Percentiles rank a stretch among this genome's conserved stretches.
Conservation (phyloP, 2,888 invertebrate species). For the Acrobasis consociella region DNA sequence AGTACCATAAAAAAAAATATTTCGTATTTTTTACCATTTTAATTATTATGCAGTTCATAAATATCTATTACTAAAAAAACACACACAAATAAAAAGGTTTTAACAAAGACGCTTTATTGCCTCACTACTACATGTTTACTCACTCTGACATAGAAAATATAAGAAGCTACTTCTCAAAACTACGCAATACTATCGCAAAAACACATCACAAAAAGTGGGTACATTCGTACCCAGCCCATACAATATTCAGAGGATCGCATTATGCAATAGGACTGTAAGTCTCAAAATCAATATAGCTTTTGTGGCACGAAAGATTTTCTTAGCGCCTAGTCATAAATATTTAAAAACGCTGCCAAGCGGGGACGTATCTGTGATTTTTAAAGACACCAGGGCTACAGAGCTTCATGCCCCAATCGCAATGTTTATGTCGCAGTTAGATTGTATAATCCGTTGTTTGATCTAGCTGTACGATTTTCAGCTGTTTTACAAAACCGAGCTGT, state of each 20-base stretch:
- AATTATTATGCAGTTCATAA: no score
- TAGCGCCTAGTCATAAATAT: slow-evolving; percentile 70
- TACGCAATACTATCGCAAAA: not conserved
- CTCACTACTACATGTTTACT: no score
- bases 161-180: not conserved
- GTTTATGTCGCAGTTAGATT: no score
- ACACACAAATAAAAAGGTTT: no score
- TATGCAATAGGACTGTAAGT: slow-evolving; percentile 69
- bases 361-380: not conserved
- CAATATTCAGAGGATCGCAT: slow-evolving; percentile 72
- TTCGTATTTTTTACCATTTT: no score
- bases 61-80: no score
- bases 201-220: not conserved
- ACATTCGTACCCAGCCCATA: slow-evolving; percentile 46
- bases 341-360: slow-evolving; percentile 52
- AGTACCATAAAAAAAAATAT: no score
- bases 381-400: not conserved
- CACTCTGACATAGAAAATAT: no score
- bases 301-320: slow-evolving; percentile 64
- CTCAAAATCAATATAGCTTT: slow-evolving; percentile 74
- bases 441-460: no score
- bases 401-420: not conserved
- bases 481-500: no score
- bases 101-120: no score
- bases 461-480: no score